These are phyloP conservation scores for Paramormyrops kingsleyae DNA, from an alignment of 2,113 vertebrate species.

Conservation along the genomic window DNA sequence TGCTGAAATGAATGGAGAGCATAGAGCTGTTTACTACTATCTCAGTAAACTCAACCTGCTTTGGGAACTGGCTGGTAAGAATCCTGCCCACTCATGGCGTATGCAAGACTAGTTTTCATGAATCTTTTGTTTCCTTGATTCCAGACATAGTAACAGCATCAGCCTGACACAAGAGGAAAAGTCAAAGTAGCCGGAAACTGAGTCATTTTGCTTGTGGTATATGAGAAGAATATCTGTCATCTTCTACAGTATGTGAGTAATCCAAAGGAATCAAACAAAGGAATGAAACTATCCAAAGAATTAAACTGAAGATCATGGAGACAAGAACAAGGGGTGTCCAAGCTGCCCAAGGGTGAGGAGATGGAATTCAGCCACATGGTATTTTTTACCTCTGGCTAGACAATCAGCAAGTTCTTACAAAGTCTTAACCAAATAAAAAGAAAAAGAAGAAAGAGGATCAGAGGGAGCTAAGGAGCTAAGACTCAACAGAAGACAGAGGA, in stretches of 20 bases:
- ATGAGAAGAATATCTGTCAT: not conserved
- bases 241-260: not conserved
- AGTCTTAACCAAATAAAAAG: not conserved
- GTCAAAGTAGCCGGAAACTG: not conserved
- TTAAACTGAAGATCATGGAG: not conserved
- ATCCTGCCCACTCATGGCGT: not conserved
- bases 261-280: not conserved
- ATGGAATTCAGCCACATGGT: not conserved
- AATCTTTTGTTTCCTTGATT: not conserved
- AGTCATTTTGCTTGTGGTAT: not conserved
- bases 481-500: not conserved
- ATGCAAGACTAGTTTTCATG: not conserved
- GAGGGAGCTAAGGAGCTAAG: not conserved
- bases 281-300: not conserved
- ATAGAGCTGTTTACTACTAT: conserved; percentile 33
- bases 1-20: not conserved
- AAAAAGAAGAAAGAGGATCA: not conserved
- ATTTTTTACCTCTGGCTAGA: not conserved
- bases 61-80: not conserved
- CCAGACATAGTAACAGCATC: not conserved
- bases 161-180: not conserved
- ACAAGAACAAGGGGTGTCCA: not conserved
- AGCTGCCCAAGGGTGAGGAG: not conserved
- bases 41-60: not conserved
- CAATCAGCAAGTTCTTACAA: not conserved